Conservation (phyloP, 2,888 invertebrate genomes). For the Caenorhabditis doughertyi region DNA sequence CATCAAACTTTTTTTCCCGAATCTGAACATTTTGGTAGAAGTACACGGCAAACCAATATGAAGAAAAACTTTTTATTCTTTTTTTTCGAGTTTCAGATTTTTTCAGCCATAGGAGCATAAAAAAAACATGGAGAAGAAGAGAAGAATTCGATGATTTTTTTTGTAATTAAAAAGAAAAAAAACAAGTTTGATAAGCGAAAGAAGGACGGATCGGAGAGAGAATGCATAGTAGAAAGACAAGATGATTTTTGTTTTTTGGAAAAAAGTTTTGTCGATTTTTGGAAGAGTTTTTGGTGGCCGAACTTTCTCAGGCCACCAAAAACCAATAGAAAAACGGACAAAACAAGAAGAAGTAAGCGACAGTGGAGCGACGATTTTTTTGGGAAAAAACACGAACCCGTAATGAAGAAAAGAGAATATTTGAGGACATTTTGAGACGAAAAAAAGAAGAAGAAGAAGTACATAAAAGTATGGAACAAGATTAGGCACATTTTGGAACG, state of each 20-base stretch:
- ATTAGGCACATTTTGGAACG: constrained; percentile 55
- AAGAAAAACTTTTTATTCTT: constrained; percentile 3
- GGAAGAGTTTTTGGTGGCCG: background rate
- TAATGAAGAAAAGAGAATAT: constrained; percentile 17
- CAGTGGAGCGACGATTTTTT: too few relatives aligned
- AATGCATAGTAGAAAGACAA: constrained; percentile 55
- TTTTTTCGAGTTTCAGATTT: too few relatives aligned
- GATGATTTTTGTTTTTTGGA: constrained; percentile 1
- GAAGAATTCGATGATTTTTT: constrained; percentile 22
- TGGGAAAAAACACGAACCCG: constrained; percentile 7
- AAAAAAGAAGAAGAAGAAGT: constrained; percentile 53
- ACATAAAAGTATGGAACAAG: constrained; percentile 55
- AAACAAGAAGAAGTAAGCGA: constrained; percentile 30
- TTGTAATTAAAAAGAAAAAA: too few relatives aligned
- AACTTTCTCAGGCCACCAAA: too few relatives aligned
- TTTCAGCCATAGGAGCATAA: constrained; percentile 31
- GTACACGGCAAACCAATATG: constrained; percentile 20
- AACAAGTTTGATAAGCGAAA: constrained; percentile 47
- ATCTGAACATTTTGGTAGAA: constrained; percentile 7
- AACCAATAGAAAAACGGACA: background rate
- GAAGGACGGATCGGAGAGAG: constrained; percentile 47
- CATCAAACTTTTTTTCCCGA: background rate
- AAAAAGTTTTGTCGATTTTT: background rate
- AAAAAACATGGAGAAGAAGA: background rate
- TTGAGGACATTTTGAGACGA: background rate